Evolutionary conservation across 2,888 invertebrate genomes (phyloP).

Genomic region (Andrena chrysosceles): DNA sequence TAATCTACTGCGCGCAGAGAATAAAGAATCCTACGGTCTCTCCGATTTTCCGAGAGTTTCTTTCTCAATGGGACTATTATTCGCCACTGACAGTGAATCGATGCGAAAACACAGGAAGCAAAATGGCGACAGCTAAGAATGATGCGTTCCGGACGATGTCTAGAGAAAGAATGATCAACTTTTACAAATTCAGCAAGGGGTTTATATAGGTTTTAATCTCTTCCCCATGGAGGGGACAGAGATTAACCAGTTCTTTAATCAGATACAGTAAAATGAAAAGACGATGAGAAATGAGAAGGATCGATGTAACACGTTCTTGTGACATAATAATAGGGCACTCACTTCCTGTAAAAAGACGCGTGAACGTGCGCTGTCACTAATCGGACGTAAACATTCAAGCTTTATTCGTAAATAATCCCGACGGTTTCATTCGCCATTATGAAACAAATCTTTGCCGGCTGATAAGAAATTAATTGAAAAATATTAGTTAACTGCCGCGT

Average conservation of each 20-base stretch:
- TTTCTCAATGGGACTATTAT: too few relatives aligned
- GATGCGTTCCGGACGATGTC: not conserved
- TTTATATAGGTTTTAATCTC: conserved; percentile 34
- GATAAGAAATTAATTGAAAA: not conserved
- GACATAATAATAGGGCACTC: conserved; percentile 23
- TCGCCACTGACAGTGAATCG: too few relatives aligned
- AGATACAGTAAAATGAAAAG: conserved; percentile 15
- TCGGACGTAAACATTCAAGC: not conserved
- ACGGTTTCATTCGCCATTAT: not conserved
- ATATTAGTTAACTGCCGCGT: not conserved
- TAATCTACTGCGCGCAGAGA: not conserved
- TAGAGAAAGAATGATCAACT: conserved; percentile 15
- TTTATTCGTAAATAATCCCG: not conserved
- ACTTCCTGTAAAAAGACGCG: conserved; percentile 25
- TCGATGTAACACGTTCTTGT: conserved; percentile 1
- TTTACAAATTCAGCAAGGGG: not conserved
- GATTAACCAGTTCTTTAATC: conserved; percentile 31
- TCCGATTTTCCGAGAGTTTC: too few relatives aligned
- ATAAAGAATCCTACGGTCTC: not conserved
- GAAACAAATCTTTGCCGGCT: not conserved
- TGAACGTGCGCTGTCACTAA: not conserved
- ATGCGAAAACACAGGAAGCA: too few relatives aligned
- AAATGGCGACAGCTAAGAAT: not conserved
- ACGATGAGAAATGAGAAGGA: too few relatives aligned
- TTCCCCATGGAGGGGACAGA: not conserved